Conservation (phyloP, 2,888 invertebrate genomes). For the Platycnemis pennipes region DNA sequence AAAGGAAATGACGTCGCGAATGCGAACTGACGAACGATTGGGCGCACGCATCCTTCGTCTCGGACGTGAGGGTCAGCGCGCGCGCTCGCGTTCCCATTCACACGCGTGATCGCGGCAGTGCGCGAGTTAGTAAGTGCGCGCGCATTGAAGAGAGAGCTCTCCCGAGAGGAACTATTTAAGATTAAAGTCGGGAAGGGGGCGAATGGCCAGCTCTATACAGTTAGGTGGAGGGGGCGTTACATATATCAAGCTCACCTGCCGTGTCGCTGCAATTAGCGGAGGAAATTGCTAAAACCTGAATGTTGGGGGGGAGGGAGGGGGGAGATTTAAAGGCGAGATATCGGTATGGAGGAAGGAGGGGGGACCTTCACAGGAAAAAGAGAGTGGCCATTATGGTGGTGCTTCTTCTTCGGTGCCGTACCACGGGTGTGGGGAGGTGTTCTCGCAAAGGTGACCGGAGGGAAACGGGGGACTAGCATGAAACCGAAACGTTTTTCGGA, state of each 20-base stretch:
- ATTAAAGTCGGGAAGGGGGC: no score
- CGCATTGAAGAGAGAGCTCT: no score
- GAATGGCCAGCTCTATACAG: no score
- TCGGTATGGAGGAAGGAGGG: not conserved
- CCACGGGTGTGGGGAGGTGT: not conserved
- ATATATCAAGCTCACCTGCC: conserved; percentile 33
- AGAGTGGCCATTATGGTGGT: not conserved
- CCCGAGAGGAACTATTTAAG: no score
- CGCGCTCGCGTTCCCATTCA: no score
- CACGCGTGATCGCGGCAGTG: no score
- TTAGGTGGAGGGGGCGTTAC: not conserved
- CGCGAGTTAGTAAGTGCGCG: no score
- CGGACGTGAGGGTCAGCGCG: no score
- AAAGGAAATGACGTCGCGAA: no score
- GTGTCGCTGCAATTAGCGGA: conserved; percentile 55
- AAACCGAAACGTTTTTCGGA: conserved; percentile 1
- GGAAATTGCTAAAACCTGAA: conserved; percentile 67
- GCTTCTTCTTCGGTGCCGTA: not conserved
- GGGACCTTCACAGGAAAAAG: not conserved
- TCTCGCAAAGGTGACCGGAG: conserved; percentile 16
- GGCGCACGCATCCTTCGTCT: no score
- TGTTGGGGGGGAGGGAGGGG: conserved; percentile 21
- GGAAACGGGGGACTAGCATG: conserved; percentile 18
- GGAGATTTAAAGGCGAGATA: not conserved
- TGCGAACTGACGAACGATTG: no score